phyloP scores from a whole-genome alignment of 2,888 invertebrate genomes.

The Merodon equestris region DNA sequence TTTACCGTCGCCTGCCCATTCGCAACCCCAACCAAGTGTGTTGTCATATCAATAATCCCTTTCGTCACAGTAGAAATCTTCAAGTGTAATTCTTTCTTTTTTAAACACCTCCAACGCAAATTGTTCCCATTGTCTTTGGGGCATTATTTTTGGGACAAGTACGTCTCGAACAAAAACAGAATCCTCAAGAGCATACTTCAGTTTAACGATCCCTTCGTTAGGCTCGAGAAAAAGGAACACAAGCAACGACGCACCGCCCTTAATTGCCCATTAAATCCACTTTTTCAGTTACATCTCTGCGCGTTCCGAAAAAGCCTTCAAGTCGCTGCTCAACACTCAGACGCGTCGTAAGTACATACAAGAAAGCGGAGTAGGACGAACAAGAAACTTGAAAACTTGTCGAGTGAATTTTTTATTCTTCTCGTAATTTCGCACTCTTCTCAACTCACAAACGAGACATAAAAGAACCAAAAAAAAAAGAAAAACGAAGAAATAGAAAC shows the following conservation, averaged over 20 bases:
- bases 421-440: conserved; percentile 50
- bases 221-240: not conserved
- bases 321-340: conserved; percentile 30
- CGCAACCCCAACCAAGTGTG: too few species aligned
- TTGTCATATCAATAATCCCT: too few species aligned
- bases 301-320: conserved; percentile 34
- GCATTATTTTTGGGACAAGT: too few species aligned
- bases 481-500: conserved; percentile 16
- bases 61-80: too few species aligned
- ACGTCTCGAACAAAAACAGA: too few species aligned
- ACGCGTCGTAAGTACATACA: not conserved
- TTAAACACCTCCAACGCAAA: not conserved
- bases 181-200: not conserved
- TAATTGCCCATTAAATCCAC: conserved; percentile 43
- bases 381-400: conserved; percentile 13
- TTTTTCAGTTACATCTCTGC: conserved; percentile 20
- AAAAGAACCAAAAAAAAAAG: conserved; percentile 8
- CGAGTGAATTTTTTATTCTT: conserved; percentile 21
- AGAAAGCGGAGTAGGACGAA: not conserved
- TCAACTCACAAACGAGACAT: conserved; percentile 37
- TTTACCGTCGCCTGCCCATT: too few species aligned
- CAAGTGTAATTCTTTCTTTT: too few species aligned
- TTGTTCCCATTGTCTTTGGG: conserved; percentile 1
- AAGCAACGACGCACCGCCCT: conserved; percentile 11
- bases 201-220: conserved; percentile 13